phyloP scores from a whole-genome alignment of 2,797 vertebrate genomes.

The Megalops cyprinoides region DNA sequence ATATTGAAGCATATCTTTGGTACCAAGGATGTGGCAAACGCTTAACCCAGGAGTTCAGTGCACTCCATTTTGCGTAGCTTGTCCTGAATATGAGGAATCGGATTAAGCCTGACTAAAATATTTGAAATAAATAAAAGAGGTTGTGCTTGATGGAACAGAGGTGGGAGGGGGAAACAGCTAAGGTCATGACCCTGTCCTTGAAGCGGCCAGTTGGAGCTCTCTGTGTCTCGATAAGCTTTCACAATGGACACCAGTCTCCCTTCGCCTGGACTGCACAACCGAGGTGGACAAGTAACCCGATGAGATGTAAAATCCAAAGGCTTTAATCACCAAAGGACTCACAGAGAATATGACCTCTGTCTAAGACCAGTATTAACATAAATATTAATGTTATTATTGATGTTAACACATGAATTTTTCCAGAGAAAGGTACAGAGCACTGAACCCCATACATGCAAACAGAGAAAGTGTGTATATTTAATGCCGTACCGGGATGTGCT shows the following conservation, averaged over 20 bases:
- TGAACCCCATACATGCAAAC: too few relatives aligned
- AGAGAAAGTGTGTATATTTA: too few relatives aligned
- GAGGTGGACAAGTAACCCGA: not conserved
- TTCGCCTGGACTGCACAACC: not conserved
- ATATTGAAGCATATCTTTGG: not conserved
- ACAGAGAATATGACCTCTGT: not conserved
- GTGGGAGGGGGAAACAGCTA: not conserved
- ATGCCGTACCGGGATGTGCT: too few relatives aligned
- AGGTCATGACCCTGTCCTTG: not conserved
- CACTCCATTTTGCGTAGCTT: too few relatives aligned
- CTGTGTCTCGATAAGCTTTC: not conserved
- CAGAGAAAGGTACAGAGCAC: too few relatives aligned
- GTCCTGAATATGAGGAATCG: conserved; percentile 32
- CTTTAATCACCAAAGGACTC: not conserved
- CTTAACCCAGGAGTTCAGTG: conserved; percentile 31
- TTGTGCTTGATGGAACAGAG: not conserved
- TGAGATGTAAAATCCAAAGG: not conserved
- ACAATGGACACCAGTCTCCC: not conserved
- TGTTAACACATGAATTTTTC: too few relatives aligned
- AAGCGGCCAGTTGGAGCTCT: not conserved
- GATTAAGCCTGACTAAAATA: conserved; percentile 24
- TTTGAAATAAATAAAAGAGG: conserved; percentile 9
- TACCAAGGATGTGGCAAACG: not conserved
- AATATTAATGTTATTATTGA: not conserved
- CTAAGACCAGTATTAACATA: not conserved